phyloP scores from a whole-genome alignment of 1,140 invertebrate genomes.

The Bemisia tabaci region DNA sequence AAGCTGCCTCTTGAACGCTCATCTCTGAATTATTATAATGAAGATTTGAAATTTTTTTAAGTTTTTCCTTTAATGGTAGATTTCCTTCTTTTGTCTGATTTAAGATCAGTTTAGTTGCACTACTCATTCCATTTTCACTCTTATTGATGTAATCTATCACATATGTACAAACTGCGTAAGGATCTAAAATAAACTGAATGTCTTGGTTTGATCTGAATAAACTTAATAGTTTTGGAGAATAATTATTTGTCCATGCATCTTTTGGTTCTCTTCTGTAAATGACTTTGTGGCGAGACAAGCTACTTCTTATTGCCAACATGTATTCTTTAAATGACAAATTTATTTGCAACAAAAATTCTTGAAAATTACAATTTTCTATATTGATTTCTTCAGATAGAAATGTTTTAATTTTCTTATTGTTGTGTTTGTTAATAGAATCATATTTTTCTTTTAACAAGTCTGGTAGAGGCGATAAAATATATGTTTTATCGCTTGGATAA shows the following conservation, averaged over 20 bases:
- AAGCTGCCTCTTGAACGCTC: slow-evolving; percentile 4
- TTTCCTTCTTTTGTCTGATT: not conserved
- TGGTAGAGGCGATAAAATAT: not conserved
- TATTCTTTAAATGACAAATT: not conserved
- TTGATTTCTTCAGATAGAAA: not conserved
- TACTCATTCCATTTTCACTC: not conserved
- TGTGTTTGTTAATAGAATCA: not conserved
- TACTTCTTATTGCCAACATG: not conserved
- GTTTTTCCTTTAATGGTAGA: not conserved
- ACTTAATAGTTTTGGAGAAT: not conserved
- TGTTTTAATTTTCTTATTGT: not conserved
- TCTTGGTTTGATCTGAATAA: not conserved
- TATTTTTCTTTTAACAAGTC: slow-evolving; percentile 1
- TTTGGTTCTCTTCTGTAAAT: not conserved
- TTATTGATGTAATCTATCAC: slow-evolving; percentile 6
- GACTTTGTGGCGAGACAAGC: not conserved
- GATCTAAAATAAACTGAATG: not conserved
- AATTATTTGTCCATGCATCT: not conserved
- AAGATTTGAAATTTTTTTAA: not conserved
- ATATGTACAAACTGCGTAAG: not conserved
- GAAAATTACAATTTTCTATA: not conserved
- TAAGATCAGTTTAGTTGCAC: not conserved
- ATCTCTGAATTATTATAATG: not conserved
- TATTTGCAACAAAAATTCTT: not conserved
- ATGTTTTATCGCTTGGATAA: not conserved